Evolutionary conservation across 2,888 invertebrate genomes (phyloP).

Genomic region (Linyphia triangularis): DNA sequence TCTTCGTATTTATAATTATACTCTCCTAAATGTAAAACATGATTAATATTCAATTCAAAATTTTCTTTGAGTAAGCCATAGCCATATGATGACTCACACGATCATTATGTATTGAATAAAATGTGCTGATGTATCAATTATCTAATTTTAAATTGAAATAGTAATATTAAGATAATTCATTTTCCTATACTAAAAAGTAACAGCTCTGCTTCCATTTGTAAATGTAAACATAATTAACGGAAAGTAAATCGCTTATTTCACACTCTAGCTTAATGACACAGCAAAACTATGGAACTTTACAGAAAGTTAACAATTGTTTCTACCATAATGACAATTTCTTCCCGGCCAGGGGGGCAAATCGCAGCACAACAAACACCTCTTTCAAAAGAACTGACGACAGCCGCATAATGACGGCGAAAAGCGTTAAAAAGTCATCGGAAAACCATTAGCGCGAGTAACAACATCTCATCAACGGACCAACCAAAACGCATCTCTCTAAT

Average conservation of each 20-base stretch:
- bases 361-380: not conserved
- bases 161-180: not conserved
- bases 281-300: not conserved
- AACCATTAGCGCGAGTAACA: constrained; percentile 57
- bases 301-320: not conserved
- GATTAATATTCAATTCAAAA: too few species aligned
- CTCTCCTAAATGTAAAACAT: too few species aligned
- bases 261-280: not conserved
- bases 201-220: not conserved
- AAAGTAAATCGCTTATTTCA: not conserved
- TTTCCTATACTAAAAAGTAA: not conserved
- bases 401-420: not conserved
- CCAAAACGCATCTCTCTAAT: constrained; percentile 48
- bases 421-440: constrained; percentile 65
- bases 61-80: too few species aligned
- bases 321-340: not conserved
- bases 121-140: too few species aligned
- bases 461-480: constrained; percentile 50
- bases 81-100: too few species aligned
- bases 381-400: not conserved
- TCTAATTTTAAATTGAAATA: too few species aligned
- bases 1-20: too few species aligned
- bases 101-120: too few species aligned
- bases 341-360: not conserved
- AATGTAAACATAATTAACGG: not conserved